Evolutionary conservation across 2,797 vertebrate species (phyloP).

Genomic region (Prunella strophiata): DNA sequence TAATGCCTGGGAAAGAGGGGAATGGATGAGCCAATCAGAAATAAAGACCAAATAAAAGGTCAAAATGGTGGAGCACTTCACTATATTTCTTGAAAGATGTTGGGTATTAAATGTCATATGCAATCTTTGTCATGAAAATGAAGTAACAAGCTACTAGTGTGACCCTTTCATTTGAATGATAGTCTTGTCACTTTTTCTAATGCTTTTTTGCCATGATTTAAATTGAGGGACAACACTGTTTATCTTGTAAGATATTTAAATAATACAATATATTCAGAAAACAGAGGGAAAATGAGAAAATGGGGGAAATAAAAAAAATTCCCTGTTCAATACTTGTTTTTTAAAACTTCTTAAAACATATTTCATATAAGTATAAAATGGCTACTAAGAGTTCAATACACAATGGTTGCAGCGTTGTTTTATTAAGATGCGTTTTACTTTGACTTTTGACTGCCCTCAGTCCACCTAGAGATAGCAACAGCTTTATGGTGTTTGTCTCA

Average conservation of each 20-base stretch:
- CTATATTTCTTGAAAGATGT: conserved; percentile 47
- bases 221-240: neutral
- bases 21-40: conserved; percentile 41
- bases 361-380: neutral
- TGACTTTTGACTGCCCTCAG: neutral
- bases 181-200: conserved; percentile 44
- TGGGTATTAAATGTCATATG: conserved; percentile 60
- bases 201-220: neutral
- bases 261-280: neutral
- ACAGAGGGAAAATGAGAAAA: neutral
- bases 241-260: conserved; percentile 24
- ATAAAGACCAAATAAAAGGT: conserved; percentile 42
- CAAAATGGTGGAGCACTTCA: conserved; percentile 37
- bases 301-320: neutral
- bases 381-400: neutral
- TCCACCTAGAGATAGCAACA: neutral
- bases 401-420: neutral
- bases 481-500: neutral
- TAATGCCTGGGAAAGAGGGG: conserved; percentile 28
- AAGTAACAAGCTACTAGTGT: conserved; percentile 34
- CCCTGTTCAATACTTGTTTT: neutral
- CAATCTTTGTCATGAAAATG: conserved; percentile 68
- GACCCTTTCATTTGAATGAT: conserved; percentile 37
- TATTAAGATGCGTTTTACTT: neutral
- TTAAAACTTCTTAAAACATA: neutral